phyloP scores from a whole-genome alignment of 2,888 invertebrate species.

The Drosophila stalkeri region DNA sequence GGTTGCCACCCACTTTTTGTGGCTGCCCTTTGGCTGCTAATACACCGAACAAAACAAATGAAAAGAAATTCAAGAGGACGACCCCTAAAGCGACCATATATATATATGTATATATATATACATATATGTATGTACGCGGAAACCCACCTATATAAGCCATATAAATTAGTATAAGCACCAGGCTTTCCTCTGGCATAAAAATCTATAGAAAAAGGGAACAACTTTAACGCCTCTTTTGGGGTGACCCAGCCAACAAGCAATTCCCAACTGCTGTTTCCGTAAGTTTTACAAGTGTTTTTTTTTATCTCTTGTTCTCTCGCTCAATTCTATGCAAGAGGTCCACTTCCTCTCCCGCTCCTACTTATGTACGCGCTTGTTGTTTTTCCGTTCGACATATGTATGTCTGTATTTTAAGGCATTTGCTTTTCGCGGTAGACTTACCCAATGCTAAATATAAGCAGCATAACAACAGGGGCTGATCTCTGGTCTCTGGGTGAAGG shows the following conservation, averaged over 20 bases:
- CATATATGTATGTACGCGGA: neutral
- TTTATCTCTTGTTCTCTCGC: slow-evolving; percentile 33
- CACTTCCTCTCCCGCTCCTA: neutral
- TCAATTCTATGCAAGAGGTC: neutral
- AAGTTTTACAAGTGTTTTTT: slow-evolving; percentile 75
- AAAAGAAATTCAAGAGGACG: slow-evolving; percentile 50
- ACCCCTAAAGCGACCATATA: slow-evolving; percentile 35
- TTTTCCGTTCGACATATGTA: slow-evolving; percentile 13
- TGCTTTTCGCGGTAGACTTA: slow-evolving; percentile 48
- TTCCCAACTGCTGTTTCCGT: slow-evolving; percentile 62
- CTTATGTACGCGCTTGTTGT: neutral
- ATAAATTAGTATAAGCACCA: slow-evolving; percentile 26
- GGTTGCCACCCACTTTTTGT: slow-evolving; percentile 70
- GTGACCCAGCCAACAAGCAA: slow-evolving; percentile 19
- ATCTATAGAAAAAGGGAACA: slow-evolving; percentile 26
- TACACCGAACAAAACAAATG: slow-evolving; percentile 61
- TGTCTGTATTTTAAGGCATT: slow-evolving; percentile 49
- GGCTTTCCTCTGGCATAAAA: slow-evolving; percentile 22
- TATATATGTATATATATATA: neutral
- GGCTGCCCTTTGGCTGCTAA: slow-evolving; percentile 31
- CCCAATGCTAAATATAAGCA: slow-evolving; percentile 50
- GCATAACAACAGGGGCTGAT: slow-evolving; percentile 34
- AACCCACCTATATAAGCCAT: slow-evolving; percentile 17
- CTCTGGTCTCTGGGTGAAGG: slow-evolving; percentile 19
- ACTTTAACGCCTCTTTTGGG: slow-evolving; percentile 38